Evolutionary conservation across 2,113 vertebrate genomes (phyloP).

Genomic region (Podarcis cretensis): DNA sequence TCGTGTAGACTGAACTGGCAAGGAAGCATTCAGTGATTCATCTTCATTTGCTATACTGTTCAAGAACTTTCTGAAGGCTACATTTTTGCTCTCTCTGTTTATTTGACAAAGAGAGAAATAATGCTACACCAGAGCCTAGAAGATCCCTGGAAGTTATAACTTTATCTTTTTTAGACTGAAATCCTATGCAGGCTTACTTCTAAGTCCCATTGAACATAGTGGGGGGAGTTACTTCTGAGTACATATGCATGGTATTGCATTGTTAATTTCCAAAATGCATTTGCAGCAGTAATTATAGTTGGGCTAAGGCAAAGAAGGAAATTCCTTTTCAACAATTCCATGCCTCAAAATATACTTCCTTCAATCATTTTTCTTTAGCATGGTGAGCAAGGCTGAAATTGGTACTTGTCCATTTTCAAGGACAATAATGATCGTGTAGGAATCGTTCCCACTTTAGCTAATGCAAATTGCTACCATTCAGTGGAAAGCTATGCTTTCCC

Average conservation of each 20-base stretch:
- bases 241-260: neutral
- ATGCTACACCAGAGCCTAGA: neutral
- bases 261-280: neutral
- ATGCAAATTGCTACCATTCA: neutral
- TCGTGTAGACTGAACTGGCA: rapidly evolving
- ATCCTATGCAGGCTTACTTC: too few species aligned
- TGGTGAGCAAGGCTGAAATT: neutral
- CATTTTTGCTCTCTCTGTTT: neutral
- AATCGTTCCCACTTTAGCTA: neutral
- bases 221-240: neutral
- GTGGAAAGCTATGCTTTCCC: neutral
- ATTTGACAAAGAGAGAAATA: neutral
- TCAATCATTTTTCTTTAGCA: neutral
- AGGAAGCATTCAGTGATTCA: rapidly evolving
- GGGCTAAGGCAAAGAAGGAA: neutral
- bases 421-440: neutral
- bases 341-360: neutral
- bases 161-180: neutral
- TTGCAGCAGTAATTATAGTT: neutral
- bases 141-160: too few species aligned
- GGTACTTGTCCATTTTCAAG: neutral
- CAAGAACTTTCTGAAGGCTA: neutral
- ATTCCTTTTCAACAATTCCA: neutral
- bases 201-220: neutral
- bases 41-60: rapidly evolving